Base-by-base conservation (phyloP, 2,797 vertebrate genomes). In the Dermochelys coriacea region DNA sequence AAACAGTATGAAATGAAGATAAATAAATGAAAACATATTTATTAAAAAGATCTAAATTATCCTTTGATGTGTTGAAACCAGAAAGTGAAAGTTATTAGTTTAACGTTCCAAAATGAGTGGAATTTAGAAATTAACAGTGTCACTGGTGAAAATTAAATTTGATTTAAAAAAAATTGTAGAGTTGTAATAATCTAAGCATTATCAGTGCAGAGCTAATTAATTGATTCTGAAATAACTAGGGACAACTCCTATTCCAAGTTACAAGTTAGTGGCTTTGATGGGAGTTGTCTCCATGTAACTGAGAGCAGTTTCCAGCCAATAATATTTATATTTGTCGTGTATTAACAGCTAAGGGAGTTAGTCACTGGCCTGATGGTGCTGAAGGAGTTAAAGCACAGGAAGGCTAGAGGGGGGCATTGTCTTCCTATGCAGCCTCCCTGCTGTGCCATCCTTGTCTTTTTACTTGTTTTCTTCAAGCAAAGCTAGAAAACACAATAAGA, bases 201-300 rank as follows among this genome's bases (percentile, higher is more conserved):
- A 89, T 5, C 45, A 87, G 74, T 29, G 45, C 57, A 81, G 61
- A 85, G 77, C 87, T 94, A 88, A 0, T 9, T 23, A 55, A 81
- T 49, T 23, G 84, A 52, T 50, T 83, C 29, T 52, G 81, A 47
- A 47, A 52, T 2, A 68, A 6, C 19, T 31, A 34, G 31, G 31
- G 3, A 61, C 59, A 34, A 61, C 6, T 61, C 59, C 59, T 34
- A 75, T 79, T 89, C 84, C 41, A 41, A 89, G 45, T 27, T 11
- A 27, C 6, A 8, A 3, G 0, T 8, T 4, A 0, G 0, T 45
- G 64, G 14, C 52, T 4, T 68, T 29, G 0, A 2, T 19, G 9
- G 45, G 51, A 34, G 9, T 68, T 71, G 37, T 3, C 59, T 31
- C 59, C 59, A 8, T 75, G 23, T 47, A 75, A 75, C 41, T 12